These are phyloP conservation scores for Chelonoidis abingdonii DNA, from an alignment of 2,113 vertebrate genomes.

Conservation along the genomic window DNA sequence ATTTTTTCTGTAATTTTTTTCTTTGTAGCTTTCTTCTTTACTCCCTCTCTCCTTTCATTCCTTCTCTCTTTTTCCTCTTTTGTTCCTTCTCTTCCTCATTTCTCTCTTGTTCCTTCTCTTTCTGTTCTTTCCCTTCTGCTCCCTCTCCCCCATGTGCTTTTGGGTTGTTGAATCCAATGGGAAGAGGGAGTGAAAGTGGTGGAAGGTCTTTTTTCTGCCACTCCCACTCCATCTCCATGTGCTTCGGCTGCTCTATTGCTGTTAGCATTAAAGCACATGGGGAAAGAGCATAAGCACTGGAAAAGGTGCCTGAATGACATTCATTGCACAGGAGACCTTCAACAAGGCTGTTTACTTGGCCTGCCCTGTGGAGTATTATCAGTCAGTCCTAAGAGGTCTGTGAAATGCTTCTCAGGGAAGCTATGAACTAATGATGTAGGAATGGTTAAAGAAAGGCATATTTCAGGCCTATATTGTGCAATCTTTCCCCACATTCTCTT, in stretches of 20 bases:
- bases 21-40: not conserved
- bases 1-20: slow-evolving; percentile 7
- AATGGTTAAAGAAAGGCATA: not conserved
- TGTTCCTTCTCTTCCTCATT: not conserved
- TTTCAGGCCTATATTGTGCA: not conserved
- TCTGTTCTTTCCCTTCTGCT: not conserved
- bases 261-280: not conserved
- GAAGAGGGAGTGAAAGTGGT: not conserved
- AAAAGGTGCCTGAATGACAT: not conserved
- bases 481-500: not conserved
- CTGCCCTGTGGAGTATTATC: not conserved
- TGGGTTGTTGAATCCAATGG: not conserved
- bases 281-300: not conserved
- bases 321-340: not conserved
- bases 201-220: not conserved
- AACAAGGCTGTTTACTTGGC: not conserved
- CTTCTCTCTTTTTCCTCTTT: not conserved
- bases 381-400: not conserved
- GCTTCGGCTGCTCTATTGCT: not conserved
- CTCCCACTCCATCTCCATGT: not conserved
- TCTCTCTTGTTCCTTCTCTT: not conserved
- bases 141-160: not conserved
- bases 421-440: not conserved
- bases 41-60: not conserved
- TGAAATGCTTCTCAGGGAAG: not conserved